Percentiles rank a stretch among this genome's conserved stretches.
phyloP scores from a whole-genome alignment of 2,797 vertebrate species.

The Pipistrellus kuhlii region DNA sequence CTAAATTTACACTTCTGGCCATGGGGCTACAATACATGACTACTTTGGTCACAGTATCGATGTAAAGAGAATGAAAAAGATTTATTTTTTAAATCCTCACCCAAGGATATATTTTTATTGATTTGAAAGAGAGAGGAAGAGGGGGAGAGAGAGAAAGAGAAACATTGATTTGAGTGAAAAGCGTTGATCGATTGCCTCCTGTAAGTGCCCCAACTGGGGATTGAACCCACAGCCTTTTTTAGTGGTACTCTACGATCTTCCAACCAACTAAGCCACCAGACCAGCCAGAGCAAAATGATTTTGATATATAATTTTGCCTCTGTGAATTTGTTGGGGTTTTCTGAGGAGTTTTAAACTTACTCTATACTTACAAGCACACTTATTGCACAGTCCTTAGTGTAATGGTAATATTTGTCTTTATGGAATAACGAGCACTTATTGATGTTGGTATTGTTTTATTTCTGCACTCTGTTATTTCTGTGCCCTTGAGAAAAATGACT shows the following conservation, averaged over 20 bases:
- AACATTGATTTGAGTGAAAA: background rate
- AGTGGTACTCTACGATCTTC: background rate
- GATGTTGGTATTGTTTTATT: slow-evolving; percentile 61
- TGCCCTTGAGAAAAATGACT: slow-evolving; percentile 64
- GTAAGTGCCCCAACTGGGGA: background rate
- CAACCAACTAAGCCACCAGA: background rate
- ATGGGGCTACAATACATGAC: background rate
- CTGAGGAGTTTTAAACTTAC: slow-evolving; percentile 49
- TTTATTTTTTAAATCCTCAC: background rate
- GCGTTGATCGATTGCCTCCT: background rate
- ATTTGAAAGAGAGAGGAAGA: background rate
- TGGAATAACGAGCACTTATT: slow-evolving; percentile 69
- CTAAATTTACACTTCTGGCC: slow-evolving; percentile 60
- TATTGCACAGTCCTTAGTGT: slow-evolving; percentile 43
- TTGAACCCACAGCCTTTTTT: background rate
- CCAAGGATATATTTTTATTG: background rate
- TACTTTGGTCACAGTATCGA: slow-evolving; percentile 39
- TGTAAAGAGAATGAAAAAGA: slow-evolving; percentile 66
- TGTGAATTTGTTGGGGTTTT: slow-evolving; percentile 42
- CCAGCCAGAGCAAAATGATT: slow-evolving; percentile 55
- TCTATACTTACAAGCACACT: slow-evolving; percentile 24
- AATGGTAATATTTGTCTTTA: slow-evolving; percentile 71
- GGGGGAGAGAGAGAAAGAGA: background rate
- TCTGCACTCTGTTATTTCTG: slow-evolving; percentile 62
- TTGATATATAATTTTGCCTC: slow-evolving; percentile 57